Conservation (phyloP, 1,140 invertebrate species). For the Drosophila quadrilineata region DNA sequence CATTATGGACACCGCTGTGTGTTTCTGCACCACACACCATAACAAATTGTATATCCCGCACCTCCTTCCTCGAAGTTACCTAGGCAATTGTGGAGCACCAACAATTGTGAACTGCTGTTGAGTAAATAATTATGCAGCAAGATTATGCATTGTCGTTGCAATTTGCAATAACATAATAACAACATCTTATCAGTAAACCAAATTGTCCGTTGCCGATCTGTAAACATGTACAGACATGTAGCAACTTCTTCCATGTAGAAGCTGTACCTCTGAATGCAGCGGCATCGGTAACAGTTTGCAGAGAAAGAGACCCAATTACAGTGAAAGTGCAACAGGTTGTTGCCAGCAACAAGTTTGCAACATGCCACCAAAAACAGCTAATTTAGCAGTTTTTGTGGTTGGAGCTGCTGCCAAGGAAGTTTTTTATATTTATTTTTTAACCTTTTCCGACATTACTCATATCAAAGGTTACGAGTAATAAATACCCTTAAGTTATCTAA, state of each 20-base stretch:
- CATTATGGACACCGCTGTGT: constrained; percentile 1
- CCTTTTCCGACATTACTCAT: no score
- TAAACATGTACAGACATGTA: constrained; percentile 32
- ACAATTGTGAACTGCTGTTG: neutral
- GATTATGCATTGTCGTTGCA: constrained; percentile 6
- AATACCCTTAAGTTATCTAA: no score
- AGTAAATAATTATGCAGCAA: neutral
- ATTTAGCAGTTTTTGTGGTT: no score
- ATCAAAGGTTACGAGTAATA: no score
- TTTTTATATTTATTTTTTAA: no score
- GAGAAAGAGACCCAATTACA: constrained; percentile 22
- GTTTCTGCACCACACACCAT: neutral
- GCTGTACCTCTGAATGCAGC: constrained; percentile 1
- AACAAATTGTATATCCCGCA: neutral
- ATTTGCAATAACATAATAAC: neutral
- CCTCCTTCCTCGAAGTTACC: neutral
- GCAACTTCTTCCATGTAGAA: constrained; percentile 4
- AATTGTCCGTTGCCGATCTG: constrained; percentile 3
- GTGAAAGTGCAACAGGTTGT: constrained; percentile 37
- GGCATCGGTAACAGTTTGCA: neutral
- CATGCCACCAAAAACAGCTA: neutral
- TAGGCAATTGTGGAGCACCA: neutral
- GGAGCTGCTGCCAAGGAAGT: no score
- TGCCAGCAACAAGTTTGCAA: constrained; percentile 12
- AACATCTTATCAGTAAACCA: constrained; percentile 23